Base-by-base conservation (phyloP, 2,888 invertebrate species). In the Cabera pusaria region DNA sequence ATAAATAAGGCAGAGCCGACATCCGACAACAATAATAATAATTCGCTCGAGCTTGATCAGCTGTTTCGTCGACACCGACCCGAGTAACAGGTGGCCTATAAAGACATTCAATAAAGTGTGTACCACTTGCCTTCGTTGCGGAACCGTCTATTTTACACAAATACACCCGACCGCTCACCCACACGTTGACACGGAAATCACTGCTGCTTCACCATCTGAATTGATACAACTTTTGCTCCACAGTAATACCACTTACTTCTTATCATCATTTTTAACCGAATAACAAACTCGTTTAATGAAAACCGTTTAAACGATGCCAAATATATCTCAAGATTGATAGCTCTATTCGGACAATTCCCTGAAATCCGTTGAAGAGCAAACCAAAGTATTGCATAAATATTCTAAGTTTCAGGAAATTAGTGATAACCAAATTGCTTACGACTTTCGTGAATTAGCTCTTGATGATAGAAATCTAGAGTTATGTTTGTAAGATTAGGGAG, bases 11-110 rank as follows among this genome's bases (percentile, higher is more conserved):
- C 72, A 67, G 76, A 72, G 77, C 71, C 77, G 83, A 74, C 78
- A 74, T 83, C 77, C 78, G 73, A 76, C 79, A 80, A 72, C 72
- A 73, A 78, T 77, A 81, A 81, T 84, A 87, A 87, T 88, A 85
- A 87, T 86, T 85, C 75, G 81, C 68, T 70, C 70, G 78, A 76
- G 77, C 73, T 66, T 78, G 80, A 87, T 88, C 88, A 88, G 88
- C 88, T 88, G 88, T 83, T 85, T 72, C 62, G 73, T 72, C 82
- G 76, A 77, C 84, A 84, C 83, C 79, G 85, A 84, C 80, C 84
- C 82, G 76, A 77, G 83, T 86, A 89, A 90, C 90, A 90, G 89
- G 90, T 90, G 88, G 88, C 79, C 87, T 83, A 85, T 90, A 89
- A 89, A 89, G 88, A 87, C 86, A 86, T 87, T 85, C 86, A 83